phyloP scores from a whole-genome alignment of 2,888 invertebrate species.

The Melanchra persicariae region DNA sequence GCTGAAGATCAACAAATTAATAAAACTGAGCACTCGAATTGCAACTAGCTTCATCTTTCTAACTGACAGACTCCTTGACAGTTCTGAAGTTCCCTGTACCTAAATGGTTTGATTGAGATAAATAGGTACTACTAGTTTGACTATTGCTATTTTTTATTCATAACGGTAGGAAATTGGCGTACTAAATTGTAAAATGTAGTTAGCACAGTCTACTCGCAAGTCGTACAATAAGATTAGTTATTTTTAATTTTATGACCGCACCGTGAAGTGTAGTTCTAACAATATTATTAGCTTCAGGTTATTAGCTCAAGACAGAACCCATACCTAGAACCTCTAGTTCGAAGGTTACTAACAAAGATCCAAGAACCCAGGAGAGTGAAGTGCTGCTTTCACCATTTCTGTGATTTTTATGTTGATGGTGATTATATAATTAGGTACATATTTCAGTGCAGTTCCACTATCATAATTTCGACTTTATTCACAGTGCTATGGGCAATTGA shows the following conservation, averaged over 20 bases:
- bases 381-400: background rate
- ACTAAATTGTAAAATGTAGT: conserved; percentile 21
- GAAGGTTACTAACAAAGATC: conserved; percentile 1
- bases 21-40: background rate
- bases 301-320: background rate
- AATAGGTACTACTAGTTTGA: background rate
- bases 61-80: background rate
- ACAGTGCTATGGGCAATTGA: background rate
- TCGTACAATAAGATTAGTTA: conserved; percentile 19
- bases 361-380: background rate
- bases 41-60: background rate
- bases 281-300: background rate
- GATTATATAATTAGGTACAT: no score
- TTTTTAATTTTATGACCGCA: conserved; percentile 16
- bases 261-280: conserved; percentile 23
- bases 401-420: background rate
- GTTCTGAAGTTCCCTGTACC: background rate
- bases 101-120: background rate
- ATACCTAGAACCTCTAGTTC: background rate
- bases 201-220: background rate
- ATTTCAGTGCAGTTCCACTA: background rate
- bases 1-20: background rate
- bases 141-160: conserved; percentile 1
- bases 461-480: background rate
- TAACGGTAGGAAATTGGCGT: conserved; percentile 11